Evolutionary conservation across 1,140 invertebrate species (phyloP), one percentile per base, ranked within the genome.

Genomic region (Mactra quadrangularis): DNA sequence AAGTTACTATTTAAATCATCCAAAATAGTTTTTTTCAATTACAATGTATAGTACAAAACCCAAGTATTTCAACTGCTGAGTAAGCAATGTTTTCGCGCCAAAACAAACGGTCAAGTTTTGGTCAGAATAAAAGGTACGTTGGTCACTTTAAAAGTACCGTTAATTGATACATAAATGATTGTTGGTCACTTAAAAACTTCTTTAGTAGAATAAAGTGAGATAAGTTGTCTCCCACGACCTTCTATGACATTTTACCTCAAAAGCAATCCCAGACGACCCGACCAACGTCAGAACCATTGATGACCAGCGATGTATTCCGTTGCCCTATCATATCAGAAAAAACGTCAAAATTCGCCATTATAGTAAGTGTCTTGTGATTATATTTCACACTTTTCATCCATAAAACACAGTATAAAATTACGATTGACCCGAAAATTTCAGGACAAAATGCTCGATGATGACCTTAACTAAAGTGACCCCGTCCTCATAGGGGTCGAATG

Each of bases 391-490:
- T 68, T 50, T 68, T 68, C 47, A 68, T 50, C 25, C 41, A 68
- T 68, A 68, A 68, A 41, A 50, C 47, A 33, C 41, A 35, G 64
- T 68, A 68, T 68, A 68, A 68, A 68, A 68, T 68, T 68, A 68
- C 64, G 47, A 68, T 68, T 68, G 47, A 68, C 64, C 64, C 29
- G 64, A 50, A 68, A 27, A 68, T 45, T 41, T 68, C 31, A 22
- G 15, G 64, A 50, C 45, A 68, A 25, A 25, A 64, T 38, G 60
- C 64, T 68, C 47, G 38, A 41, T 7, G 6, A 19, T 68, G 64
- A 68, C 64, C 64, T 52, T 68, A 68, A 41, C 41, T 68, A 68
- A 31, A 41, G 64, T 68, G 64, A 68, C 64, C 64, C 64, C 45
- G 41, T 68, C 64, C 64, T 68, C 41, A 68, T 22, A n/a, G 29